These are phyloP conservation scores for Lampris megalopsis DNA, from an alignment of 2,113 vertebrate species.

Conservation along the genomic window DNA sequence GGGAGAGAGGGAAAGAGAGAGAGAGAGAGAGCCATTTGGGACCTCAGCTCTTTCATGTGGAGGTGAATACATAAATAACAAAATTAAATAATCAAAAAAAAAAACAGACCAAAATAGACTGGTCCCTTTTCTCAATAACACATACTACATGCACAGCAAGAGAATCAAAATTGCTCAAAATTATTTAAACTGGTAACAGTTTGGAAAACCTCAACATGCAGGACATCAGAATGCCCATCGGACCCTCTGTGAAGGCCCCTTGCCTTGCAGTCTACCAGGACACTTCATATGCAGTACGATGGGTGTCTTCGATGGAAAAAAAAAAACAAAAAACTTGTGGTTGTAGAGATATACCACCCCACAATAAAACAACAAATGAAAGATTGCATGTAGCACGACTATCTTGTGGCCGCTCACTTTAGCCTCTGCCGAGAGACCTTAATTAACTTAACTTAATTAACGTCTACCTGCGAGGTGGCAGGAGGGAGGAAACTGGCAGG, in stretches of 20 bases:
- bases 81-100: constrained; percentile 74
- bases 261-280: constrained; percentile 8
- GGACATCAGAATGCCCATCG: constrained; percentile 1
- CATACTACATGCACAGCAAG: constrained; percentile 9
- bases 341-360: constrained; percentile 28
- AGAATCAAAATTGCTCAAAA: constrained; percentile 28
- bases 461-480: constrained; percentile 55
- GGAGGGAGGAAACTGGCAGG: constrained; percentile 51
- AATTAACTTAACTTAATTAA: constrained; percentile 51
- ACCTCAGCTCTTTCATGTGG: constrained; percentile 74
- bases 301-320: not conserved
- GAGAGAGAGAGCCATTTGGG: constrained; percentile 50
- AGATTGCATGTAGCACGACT: constrained; percentile 1
- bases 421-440: not conserved
- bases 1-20: constrained; percentile 14
- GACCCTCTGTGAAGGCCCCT: not conserved
- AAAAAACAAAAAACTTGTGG: not conserved
- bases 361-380: constrained; percentile 11
- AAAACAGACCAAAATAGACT: constrained; percentile 73
- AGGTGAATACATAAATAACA: constrained; percentile 78
- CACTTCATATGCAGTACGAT: not conserved
- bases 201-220: constrained; percentile 2
- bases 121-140: constrained; percentile 28
- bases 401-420: not conserved
- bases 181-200: constrained; percentile 15